These are phyloP conservation scores for Dolichoris vasculosae DNA, from an alignment of 1,140 invertebrate species.

Conservation along the genomic window DNA sequence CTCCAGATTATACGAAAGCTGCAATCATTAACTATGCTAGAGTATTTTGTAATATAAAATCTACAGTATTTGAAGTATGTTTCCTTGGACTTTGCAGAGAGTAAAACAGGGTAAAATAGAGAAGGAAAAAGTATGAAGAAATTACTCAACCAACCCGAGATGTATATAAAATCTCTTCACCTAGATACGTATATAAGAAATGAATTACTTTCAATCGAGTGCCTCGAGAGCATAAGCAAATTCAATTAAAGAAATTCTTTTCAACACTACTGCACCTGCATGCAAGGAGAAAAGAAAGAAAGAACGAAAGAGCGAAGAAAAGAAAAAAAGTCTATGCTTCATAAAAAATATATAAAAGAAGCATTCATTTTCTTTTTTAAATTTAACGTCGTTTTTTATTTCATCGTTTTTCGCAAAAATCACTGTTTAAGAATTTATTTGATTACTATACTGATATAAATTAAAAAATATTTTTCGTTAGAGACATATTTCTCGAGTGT, in stretches of 20 bases:
- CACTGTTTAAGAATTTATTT: background rate
- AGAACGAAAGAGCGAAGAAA: too few species aligned
- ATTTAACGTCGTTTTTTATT: background rate
- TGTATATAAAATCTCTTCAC: background rate
- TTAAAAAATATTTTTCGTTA: background rate
- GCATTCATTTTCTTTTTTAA: too few species aligned
- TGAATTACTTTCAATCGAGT: background rate
- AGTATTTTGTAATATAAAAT: background rate
- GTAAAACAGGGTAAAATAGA: background rate
- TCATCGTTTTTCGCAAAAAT: background rate
- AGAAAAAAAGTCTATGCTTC: background rate
- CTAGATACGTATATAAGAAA: constrained; percentile 12
- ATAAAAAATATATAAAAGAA: background rate
- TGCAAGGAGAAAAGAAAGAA: background rate
- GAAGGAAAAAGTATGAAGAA: background rate
- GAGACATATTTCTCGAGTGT: background rate
- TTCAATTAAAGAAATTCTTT: constrained; percentile 50
- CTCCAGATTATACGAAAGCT: background rate
- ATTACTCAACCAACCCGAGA: background rate
- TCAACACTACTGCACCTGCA: background rate
- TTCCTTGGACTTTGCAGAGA: background rate
- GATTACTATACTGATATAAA: background rate
- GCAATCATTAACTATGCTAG: background rate
- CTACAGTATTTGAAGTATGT: background rate
- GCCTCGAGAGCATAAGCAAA: constrained; percentile 41